Conservation (phyloP, 2,888 invertebrate genomes). For the Diogma glabrata region DNA sequence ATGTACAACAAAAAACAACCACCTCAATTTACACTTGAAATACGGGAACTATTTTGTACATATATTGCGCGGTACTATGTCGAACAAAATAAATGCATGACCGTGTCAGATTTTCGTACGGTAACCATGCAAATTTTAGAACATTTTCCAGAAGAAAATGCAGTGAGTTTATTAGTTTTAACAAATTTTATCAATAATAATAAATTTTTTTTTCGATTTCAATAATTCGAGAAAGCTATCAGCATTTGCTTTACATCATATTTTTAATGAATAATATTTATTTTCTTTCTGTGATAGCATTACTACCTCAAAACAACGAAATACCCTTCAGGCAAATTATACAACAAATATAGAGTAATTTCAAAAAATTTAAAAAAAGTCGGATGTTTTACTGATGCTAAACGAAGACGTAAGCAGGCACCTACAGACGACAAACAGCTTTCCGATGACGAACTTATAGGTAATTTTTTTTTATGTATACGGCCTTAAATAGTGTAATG, state of each 20-base stretch:
- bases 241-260: no score
- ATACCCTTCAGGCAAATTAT: neutral
- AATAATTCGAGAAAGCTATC: no score
- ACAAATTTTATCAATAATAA: neutral
- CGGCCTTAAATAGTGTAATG: neutral
- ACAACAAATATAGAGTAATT: neutral
- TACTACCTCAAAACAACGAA: neutral
- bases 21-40: neutral
- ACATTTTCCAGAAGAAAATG: neutral
- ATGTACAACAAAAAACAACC: neutral
- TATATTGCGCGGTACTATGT: neutral
- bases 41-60: neutral
- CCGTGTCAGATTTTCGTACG: neutral
- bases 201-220: neutral
- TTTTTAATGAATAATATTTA: neutral
- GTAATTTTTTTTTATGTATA: neutral
- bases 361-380: neutral
- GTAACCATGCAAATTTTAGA: neutral
- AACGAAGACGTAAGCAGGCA: neutral
- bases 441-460: neutral
- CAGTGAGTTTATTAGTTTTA: neutral
- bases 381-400: neutral
- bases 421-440: neutral
- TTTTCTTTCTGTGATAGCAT: neutral
- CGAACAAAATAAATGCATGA: neutral